phyloP scores from a whole-genome alignment of 2,797 vertebrate genomes.

The Coluber constrictor region DNA sequence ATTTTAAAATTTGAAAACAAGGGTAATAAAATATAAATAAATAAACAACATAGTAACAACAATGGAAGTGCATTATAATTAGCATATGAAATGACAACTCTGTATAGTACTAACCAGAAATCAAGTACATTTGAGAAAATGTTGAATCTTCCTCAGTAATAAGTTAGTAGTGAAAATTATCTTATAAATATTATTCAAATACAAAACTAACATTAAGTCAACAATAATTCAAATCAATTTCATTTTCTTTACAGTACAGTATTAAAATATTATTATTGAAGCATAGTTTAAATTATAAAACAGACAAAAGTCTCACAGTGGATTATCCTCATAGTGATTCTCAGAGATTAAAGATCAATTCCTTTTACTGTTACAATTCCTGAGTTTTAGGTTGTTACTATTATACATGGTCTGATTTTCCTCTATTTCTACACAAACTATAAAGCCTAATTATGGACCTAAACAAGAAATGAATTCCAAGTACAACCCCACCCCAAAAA shows the following conservation, averaged over 20 bases:
- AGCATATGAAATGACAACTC: not conserved
- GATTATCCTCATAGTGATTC: not conserved
- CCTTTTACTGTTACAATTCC: not conserved
- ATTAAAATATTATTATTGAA: not conserved
- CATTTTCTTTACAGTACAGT: not conserved
- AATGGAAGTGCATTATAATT: not conserved
- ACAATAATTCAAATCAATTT: not conserved
- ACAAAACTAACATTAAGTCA: not conserved
- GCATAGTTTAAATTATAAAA: not conserved
- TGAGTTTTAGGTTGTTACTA: not conserved
- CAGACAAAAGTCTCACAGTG: not conserved
- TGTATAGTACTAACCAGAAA: not conserved
- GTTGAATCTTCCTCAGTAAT: not conserved
- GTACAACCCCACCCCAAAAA: too few relatives aligned
- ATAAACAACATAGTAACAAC: not conserved
- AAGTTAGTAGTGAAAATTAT: not conserved
- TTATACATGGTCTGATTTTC: not conserved
- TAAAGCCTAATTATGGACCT: not conserved
- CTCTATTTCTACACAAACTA: not conserved
- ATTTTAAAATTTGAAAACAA: not conserved
- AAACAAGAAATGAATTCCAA: not conserved
- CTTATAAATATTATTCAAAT: not conserved
- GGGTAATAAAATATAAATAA: not conserved
- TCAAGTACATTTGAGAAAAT: not conserved
- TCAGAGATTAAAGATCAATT: too few relatives aligned